These are phyloP conservation scores for Tenodera sinensis DNA, from an alignment of 2,888 invertebrate genomes.

Conservation along the genomic window DNA sequence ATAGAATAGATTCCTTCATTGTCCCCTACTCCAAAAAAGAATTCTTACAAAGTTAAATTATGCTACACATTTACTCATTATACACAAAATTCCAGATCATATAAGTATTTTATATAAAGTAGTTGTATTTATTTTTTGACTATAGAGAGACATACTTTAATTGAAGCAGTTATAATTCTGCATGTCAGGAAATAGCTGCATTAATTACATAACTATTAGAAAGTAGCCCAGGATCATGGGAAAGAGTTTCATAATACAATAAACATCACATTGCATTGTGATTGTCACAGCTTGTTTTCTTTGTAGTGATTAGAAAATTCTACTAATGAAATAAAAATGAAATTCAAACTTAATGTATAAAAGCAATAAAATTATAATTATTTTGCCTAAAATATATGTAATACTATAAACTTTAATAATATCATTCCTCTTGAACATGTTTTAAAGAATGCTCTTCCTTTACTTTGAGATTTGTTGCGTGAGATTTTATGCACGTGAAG, in stretches of 20 bases:
- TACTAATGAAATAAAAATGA: not conserved
- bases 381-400: not conserved
- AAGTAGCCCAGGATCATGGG: not conserved
- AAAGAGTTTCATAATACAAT: not conserved
- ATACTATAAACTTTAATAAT: not conserved
- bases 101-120: not conserved
- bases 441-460: not conserved
- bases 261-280: not conserved
- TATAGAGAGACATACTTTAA: not conserved
- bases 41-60: not conserved
- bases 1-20: not conserved
- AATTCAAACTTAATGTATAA: not conserved
- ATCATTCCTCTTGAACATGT: not conserved
- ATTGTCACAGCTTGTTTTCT: not conserved
- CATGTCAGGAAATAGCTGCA: not conserved
- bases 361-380: not conserved
- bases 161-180: not conserved
- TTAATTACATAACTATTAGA: not conserved
- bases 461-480: not conserved
- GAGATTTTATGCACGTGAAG: not conserved
- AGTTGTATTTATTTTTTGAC: not conserved
- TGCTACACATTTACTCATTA: not conserved
- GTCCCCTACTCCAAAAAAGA: not conserved
- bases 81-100: not conserved
- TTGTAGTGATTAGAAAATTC: not conserved